Conservation (phyloP, 37 sponge, comb jelly and placozoan species). For the Tethya wilhelma region DNA sequence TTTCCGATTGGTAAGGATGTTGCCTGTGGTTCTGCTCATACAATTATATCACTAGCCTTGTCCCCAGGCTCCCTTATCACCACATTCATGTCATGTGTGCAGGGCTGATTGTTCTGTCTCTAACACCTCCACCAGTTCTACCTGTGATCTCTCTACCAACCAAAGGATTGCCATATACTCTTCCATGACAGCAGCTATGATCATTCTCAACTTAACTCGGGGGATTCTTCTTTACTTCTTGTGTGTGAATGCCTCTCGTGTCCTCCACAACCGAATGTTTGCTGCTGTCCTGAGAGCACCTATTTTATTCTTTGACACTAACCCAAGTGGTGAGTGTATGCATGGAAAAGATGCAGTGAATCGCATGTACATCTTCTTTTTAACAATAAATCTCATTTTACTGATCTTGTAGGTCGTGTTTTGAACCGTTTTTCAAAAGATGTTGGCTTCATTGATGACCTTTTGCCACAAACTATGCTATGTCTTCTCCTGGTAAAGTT, state of each 20-base stretch:
- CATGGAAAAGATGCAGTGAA: neutral
- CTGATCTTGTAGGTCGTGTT: constrained; percentile 41
- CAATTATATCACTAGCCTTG: neutral
- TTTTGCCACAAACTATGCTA: constrained; percentile 60
- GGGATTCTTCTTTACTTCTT: constrained; percentile 30
- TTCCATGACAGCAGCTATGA: constrained; percentile 13
- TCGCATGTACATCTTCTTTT: neutral
- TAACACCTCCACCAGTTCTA: neutral
- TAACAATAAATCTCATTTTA: neutral
- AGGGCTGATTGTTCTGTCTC: neutral
- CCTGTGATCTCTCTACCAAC: neutral
- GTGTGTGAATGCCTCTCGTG: constrained; percentile 54
- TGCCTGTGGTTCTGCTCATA: no score
- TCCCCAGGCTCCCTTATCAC: no score
- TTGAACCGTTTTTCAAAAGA: constrained; percentile 88
- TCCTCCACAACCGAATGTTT: constrained; percentile 74
- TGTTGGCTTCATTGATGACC: constrained; percentile 72
- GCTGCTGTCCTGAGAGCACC: constrained; percentile 67
- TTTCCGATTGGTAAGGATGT: constrained; percentile 72
- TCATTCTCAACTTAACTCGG: constrained; percentile 43
- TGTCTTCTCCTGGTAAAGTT: constrained; percentile 53
- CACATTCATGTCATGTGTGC: neutral
- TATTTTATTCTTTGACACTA: constrained; percentile 80
- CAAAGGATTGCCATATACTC: constrained; percentile 53
- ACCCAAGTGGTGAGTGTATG: constrained; percentile 68